Conservation (phyloP, 2,888 invertebrate genomes). For the Globia sparganii region DNA sequence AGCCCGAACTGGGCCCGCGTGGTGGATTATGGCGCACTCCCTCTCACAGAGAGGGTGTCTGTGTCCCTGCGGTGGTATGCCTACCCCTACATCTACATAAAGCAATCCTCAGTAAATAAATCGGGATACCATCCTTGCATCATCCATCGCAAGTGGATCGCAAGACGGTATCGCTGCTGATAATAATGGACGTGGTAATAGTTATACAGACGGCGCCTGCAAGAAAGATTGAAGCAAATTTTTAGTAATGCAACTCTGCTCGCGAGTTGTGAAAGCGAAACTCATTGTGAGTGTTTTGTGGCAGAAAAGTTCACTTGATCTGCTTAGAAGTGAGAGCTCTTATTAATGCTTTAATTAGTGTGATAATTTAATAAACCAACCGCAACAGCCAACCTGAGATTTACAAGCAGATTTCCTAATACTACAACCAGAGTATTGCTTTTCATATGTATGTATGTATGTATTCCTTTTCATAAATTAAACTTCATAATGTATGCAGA, state of each 20-base stretch:
- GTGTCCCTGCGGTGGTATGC: no score
- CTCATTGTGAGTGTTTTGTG: not conserved
- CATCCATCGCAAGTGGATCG: not conserved
- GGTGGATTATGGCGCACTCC: no score
- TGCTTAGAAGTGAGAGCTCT: not conserved
- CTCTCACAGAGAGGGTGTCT: no score
- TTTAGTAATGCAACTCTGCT: not conserved
- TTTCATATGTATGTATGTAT: no score
- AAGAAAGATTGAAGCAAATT: not conserved
- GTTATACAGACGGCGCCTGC: not conserved
- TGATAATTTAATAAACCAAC: not conserved
- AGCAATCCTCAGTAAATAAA: not conserved
- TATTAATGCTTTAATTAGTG: not conserved
- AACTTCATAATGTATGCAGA: not conserved
- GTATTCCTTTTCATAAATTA: not conserved
- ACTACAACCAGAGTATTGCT: not conserved
- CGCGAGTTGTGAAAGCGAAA: not conserved
- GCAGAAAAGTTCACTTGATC: not conserved
- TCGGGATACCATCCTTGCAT: no score
- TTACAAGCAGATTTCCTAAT: not conserved
- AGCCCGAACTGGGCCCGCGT: no score
- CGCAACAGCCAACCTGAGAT: not conserved
- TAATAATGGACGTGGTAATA: not conserved
- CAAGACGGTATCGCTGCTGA: not conserved
- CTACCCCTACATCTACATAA: not conserved